Evolutionary conservation across 2,113 vertebrate genomes (phyloP), one percentile per base, ranked within the genome.

Genomic region (Malurus elegans): DNA sequence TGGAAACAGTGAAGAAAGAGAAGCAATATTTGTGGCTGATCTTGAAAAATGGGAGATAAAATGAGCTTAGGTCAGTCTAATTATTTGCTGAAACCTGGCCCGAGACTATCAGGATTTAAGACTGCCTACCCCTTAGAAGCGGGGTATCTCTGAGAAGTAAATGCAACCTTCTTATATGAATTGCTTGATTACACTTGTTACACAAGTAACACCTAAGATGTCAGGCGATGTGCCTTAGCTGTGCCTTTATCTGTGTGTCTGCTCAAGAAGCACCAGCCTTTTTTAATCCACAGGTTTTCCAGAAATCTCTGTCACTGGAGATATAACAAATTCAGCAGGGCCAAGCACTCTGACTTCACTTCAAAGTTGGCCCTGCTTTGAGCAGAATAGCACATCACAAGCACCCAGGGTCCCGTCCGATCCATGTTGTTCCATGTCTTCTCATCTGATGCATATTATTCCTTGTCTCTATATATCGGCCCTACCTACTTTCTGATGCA

Each of bases 61-160:
- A 70, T 14, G 2, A 34, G 4, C 1, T 67, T 51, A 21, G 18
- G 7, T 67, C 38, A 36, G 38, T 40, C 47, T 11, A 16, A 72
- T 61, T 61, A 40, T 75, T 86, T 62, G 12, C 18, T 62, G 75
- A 71, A 82, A 45, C 38, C 32, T 54, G 18, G 29, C 25, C n/a
- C 26, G 23, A 90, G 36, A 58, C 3, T 3, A 3, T 62, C 18
- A 28, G 26, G 24, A 13, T 1, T 0, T 28, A 42, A 29, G 14
- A 36, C 13, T 86, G 14, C 13, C 21, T 53, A 51, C 6, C 40
- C 10, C 23, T 86, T 60, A 36, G 45, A 78, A 14, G 12, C 32
- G 20, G 5, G 1, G 1, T 73, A 26, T 36, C 10, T 36, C 12
- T 65, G 53, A 65, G 81, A 80, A 67, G 12, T 32, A 28, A 75